phyloP scores from a whole-genome alignment of 2,888 invertebrate genomes.

The Callimorpha dominula region DNA sequence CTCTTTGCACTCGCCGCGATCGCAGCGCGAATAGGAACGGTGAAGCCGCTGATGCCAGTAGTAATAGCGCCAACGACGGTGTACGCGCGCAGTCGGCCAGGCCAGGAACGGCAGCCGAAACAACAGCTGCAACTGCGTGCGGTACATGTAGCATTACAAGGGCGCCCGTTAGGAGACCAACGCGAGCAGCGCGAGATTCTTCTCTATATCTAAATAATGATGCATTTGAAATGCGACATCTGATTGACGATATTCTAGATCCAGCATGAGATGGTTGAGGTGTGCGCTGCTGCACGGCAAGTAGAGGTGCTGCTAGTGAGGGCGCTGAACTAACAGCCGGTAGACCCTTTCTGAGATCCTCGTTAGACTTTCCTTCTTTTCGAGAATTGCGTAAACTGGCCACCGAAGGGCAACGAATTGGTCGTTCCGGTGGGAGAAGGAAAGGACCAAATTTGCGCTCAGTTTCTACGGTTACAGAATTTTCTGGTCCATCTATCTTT shows the following conservation, averaged over 20 bases:
- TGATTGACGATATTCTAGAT: constrained; percentile 91
- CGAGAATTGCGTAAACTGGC: constrained; percentile 78
- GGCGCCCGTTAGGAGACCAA: constrained; percentile 88
- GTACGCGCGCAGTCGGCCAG: constrained; percentile 80
- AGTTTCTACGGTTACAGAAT: constrained; percentile 56
- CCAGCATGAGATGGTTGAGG: constrained; percentile 80
- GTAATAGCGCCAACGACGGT: constrained; percentile 84
- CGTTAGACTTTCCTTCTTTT: constrained; percentile 77
- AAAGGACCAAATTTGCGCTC: constrained; percentile 81
- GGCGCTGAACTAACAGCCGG: constrained; percentile 86
- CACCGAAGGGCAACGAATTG: constrained; percentile 79
- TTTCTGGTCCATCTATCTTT: constrained; percentile 76
- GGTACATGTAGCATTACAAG: constrained; percentile 92
- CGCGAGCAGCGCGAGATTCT: constrained; percentile 95
- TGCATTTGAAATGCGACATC: constrained; percentile 94
- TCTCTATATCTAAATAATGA: constrained; percentile 94
- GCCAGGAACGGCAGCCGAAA: constrained; percentile 82
- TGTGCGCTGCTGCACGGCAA: constrained; percentile 70
- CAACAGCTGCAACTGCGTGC: constrained; percentile 80
- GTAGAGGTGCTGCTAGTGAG: constrained; percentile 76
- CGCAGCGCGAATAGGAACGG: constrained; percentile 93
- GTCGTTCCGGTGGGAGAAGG: constrained; percentile 78
- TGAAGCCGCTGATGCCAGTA: constrained; percentile 89
- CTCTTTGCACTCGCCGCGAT: constrained; percentile 88
- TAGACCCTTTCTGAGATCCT: constrained; percentile 73